phyloP scores from a whole-genome alignment of 2,888 invertebrate genomes.

The Lasioglossum leucozonium region DNA sequence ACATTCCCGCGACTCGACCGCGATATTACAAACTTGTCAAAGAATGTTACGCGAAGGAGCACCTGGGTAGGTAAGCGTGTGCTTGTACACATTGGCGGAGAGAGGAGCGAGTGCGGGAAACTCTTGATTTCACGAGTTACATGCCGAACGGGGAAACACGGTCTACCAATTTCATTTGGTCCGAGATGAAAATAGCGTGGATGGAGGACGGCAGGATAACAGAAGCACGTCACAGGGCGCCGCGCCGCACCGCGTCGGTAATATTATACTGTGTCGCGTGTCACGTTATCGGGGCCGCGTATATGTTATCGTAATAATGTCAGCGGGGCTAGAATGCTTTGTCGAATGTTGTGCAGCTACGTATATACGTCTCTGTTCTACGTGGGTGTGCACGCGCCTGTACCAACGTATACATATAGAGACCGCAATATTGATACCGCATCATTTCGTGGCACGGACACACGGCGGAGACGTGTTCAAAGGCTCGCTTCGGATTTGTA shows the following conservation, averaged over 20 bases:
- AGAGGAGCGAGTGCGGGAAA: not conserved
- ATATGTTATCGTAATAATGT: slow-evolving; percentile 59
- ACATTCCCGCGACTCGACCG: not conserved
- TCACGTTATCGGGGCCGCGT: slow-evolving; percentile 51
- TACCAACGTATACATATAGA: slow-evolving; percentile 8
- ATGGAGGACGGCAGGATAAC: slow-evolving; percentile 31
- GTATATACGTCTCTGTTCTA: not conserved
- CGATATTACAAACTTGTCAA: slow-evolving; percentile 25
- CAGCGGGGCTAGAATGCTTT: slow-evolving; percentile 55
- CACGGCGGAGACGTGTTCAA: slow-evolving; percentile 43
- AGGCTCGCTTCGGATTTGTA: slow-evolving; percentile 54
- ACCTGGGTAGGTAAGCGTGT: not conserved
- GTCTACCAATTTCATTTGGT: slow-evolving; percentile 38
- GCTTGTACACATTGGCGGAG: not conserved
- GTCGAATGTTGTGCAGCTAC: slow-evolving; percentile 47
- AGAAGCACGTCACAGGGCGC: slow-evolving; percentile 32
- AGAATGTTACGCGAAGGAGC: slow-evolving; percentile 6
- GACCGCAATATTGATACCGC: slow-evolving; percentile 62
- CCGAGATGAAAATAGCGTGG: slow-evolving; percentile 40
- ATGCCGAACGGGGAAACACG: slow-evolving; percentile 26
- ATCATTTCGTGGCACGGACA: slow-evolving; percentile 47
- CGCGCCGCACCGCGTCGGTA: slow-evolving; percentile 13
- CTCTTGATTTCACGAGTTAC: slow-evolving; percentile 21
- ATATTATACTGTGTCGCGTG: slow-evolving; percentile 53
- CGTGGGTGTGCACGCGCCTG: not conserved